A percentile compares a stretch with the other conserved stretches of the same genome.
phyloP scores from a whole-genome alignment of 2,888 invertebrate species.

The Artemia sinica region DNA sequence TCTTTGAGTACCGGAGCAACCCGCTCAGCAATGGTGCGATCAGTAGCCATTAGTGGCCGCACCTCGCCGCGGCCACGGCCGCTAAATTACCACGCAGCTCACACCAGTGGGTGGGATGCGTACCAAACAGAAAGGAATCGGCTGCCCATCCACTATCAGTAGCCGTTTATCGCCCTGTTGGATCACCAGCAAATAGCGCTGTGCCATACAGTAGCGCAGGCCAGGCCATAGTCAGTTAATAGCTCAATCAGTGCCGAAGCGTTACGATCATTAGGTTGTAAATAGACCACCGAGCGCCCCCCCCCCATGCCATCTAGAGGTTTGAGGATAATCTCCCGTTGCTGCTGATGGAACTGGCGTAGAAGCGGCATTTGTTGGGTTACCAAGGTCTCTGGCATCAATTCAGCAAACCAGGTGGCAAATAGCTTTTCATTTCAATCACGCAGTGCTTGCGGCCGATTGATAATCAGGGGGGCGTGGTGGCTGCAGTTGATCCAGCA shows the following conservation, averaged over 20 bases:
- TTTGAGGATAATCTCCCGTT: conserved; percentile 21
- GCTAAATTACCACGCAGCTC: conserved; percentile 21
- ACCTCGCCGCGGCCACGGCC: conserved; percentile 21
- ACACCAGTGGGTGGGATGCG: conserved; percentile 19
- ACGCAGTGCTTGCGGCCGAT: conserved; percentile 19
- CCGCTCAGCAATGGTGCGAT: conserved; percentile 19
- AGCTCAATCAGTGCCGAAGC: conserved; percentile 15
- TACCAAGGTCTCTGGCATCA: conserved; percentile 18
- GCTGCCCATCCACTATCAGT: conserved; percentile 19
- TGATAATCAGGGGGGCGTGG: too few species aligned
- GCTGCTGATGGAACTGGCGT: conserved; percentile 20
- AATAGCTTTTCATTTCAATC: conserved; percentile 19
- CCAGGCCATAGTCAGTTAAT: conserved; percentile 17
- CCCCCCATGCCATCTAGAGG: conserved; percentile 22
- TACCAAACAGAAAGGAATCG: conserved; percentile 18
- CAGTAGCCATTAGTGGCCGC: conserved; percentile 18
- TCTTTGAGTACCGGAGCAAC: conserved; percentile 11
- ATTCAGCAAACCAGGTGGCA: conserved; percentile 15
- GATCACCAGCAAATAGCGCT: conserved; percentile 21
- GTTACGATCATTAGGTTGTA: neutral
- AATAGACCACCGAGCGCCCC: conserved; percentile 16
- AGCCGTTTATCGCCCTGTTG: conserved; percentile 20
- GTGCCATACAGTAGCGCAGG: conserved; percentile 17
- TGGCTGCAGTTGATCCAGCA: too few species aligned
- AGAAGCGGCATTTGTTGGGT: conserved; percentile 15